Conservation (phyloP, 1,140 invertebrate species). For the Camponotus vicinus region DNA sequence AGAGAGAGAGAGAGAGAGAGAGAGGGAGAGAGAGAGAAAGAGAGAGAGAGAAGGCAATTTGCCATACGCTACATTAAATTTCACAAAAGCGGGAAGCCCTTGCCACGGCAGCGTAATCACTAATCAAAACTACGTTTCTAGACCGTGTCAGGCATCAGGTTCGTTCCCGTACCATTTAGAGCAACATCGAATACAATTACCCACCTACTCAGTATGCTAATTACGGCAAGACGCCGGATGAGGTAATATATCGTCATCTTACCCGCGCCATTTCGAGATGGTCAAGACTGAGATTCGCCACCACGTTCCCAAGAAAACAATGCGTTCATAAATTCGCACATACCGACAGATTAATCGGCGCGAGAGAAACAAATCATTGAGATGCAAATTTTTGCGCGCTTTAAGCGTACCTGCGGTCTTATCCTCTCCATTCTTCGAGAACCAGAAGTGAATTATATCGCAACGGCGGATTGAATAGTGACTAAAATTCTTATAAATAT, state of each 20-base stretch:
- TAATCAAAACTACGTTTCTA: slow-evolving; percentile 60
- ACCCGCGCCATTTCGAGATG: neutral
- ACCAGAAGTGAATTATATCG: neutral
- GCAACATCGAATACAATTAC: slow-evolving; percentile 26
- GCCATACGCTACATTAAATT: slow-evolving; percentile 64
- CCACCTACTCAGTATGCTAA: slow-evolving; percentile 55
- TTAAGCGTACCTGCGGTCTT: neutral
- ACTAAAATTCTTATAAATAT: slow-evolving; percentile 6
- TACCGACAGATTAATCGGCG: slow-evolving; percentile 16
- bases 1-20: neutral
- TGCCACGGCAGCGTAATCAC: slow-evolving; percentile 45
- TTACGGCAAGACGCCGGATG: slow-evolving; percentile 29
- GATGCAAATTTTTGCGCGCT: slow-evolving; percentile 28
- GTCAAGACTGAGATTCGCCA: slow-evolving; percentile 49
- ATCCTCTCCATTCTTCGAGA: neutral
- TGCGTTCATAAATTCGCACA: neutral
- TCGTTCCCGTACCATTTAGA: slow-evolving; percentile 32
- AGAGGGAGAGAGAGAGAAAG: too few relatives aligned
- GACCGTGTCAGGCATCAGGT: slow-evolving; percentile 46
- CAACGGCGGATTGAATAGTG: neutral
- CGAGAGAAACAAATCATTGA: slow-evolving; percentile 20
- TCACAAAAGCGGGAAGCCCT: slow-evolving; percentile 57
- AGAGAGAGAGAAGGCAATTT: slow-evolving; percentile 40
- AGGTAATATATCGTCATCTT: slow-evolving; percentile 47
- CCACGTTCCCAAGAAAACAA: slow-evolving; percentile 1